These are phyloP conservation scores for Cheilosia variabilis DNA, from an alignment of 2,888 invertebrate genomes.

Conservation along the genomic window DNA sequence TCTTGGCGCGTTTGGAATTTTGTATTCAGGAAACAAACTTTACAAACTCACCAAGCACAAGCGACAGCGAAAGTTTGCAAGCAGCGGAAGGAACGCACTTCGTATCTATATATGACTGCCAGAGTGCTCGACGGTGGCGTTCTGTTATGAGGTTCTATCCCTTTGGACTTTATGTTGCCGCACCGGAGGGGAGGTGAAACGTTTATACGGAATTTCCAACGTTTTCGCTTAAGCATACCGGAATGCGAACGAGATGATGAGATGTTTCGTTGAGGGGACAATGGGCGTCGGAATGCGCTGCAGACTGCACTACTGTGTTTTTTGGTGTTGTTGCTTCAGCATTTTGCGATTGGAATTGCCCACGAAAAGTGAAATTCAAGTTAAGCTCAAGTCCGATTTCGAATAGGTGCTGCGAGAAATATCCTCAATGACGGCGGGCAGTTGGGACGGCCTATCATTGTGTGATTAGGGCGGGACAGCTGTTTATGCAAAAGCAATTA, in stretches of 20 bases:
- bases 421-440: too few species aligned
- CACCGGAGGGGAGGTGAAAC: slow-evolving; percentile 40
- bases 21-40: slow-evolving; percentile 76
- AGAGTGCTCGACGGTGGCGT: slow-evolving; percentile 5
- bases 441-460: too few species aligned
- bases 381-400: slow-evolving; percentile 4
- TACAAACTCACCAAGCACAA: slow-evolving; percentile 58
- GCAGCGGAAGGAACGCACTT: slow-evolving; percentile 72
- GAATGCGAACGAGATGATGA: slow-evolving; percentile 62
- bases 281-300: background rate
- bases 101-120: slow-evolving; percentile 19
- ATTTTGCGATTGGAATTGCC: slow-evolving; percentile 41
- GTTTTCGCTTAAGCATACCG: slow-evolving; percentile 74
- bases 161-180: slow-evolving; percentile 19
- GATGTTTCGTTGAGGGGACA: slow-evolving; percentile 40
- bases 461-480: too few species aligned
- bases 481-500: too few species aligned
- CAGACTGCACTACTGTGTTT: background rate
- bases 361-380: slow-evolving; percentile 59
- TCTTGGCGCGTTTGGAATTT: slow-evolving; percentile 72
- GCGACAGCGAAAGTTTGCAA: slow-evolving; percentile 71
- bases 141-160: slow-evolving; percentile 16
- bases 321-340: slow-evolving; percentile 20
- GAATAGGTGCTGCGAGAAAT: too few species aligned
- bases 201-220: slow-evolving; percentile 73